Conservation (phyloP, 2,888 invertebrate species). For the Pasiphila rectangulata region DNA sequence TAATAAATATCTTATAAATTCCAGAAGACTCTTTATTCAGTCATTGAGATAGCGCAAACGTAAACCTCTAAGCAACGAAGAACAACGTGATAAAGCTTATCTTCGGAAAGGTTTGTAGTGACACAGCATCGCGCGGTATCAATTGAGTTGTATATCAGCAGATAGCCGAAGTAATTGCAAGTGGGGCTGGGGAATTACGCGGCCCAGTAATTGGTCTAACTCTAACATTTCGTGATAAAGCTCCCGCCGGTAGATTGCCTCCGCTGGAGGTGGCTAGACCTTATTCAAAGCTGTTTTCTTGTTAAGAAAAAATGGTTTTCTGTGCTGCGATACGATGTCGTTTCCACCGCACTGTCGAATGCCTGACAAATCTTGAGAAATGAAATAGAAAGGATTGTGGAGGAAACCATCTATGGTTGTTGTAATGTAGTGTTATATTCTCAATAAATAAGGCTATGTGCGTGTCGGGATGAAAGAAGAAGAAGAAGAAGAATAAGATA, state of each 20-base stretch:
- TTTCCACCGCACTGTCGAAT: too few species aligned
- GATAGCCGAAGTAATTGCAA: constrained; percentile 22
- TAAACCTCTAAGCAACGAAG: neutral
- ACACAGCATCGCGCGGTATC: constrained; percentile 7
- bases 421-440: neutral
- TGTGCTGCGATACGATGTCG: too few species aligned
- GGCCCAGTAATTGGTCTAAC: constrained; percentile 18
- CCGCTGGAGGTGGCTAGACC: neutral
- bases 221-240: constrained; percentile 20
- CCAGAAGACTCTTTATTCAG: neutral
- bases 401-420: neutral
- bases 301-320: neutral
- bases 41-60: neutral
- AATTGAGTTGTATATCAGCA: constrained; percentile 22
- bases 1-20: too few species aligned
- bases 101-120: neutral
- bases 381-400: neutral
- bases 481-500: too few species aligned
- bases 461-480: too few species aligned
- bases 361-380: too few species aligned
- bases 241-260: constrained; percentile 4
- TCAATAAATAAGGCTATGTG: too few species aligned
- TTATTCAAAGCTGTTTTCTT: too few species aligned
- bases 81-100: neutral
- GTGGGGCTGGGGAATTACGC: constrained; percentile 11